A percentile compares a stretch with the other conserved stretches of the same genome.
These are phyloP conservation scores for Cephalopachus bancanus DNA, from an alignment of 2,797 vertebrate genomes.

Conservation along the genomic window DNA sequence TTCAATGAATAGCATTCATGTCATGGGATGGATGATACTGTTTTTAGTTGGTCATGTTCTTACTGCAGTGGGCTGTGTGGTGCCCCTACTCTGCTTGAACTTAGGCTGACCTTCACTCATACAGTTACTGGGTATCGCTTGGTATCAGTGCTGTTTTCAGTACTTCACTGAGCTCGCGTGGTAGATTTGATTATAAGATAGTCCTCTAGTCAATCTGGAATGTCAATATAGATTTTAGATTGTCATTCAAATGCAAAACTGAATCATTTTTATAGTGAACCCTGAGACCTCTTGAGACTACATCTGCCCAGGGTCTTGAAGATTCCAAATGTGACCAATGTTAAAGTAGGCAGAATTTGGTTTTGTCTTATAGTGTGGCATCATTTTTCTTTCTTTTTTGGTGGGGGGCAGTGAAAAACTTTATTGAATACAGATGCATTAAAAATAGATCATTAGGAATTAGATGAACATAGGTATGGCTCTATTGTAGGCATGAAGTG, in stretches of 20 bases:
- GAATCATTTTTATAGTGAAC: neutral
- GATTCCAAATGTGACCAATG: neutral
- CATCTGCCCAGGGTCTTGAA: neutral
- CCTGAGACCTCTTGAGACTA: neutral
- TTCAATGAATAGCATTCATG: neutral
- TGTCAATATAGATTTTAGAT: neutral
- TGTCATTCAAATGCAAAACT: neutral
- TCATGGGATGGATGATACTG: neutral
- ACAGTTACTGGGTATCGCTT: accelerated
- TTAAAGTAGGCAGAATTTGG: neutral
- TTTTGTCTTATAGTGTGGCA: neutral
- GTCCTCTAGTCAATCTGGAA: neutral
- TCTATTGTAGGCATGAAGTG: neutral
- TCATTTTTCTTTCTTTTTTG: neutral
- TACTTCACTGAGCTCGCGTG: neutral
- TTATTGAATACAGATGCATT: neutral
- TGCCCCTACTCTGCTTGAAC: neutral
- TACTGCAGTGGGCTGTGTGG: neutral
- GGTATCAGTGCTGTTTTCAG: neutral
- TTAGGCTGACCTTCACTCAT: neutral
- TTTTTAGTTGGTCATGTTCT: neutral
- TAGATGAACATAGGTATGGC: neutral
- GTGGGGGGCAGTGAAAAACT: too few relatives aligned
- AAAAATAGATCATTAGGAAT: neutral
- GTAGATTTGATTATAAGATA: neutral